phyloP scores from a whole-genome alignment of 2,797 vertebrate genomes.

The Tenualosa thibaudeaui region DNA sequence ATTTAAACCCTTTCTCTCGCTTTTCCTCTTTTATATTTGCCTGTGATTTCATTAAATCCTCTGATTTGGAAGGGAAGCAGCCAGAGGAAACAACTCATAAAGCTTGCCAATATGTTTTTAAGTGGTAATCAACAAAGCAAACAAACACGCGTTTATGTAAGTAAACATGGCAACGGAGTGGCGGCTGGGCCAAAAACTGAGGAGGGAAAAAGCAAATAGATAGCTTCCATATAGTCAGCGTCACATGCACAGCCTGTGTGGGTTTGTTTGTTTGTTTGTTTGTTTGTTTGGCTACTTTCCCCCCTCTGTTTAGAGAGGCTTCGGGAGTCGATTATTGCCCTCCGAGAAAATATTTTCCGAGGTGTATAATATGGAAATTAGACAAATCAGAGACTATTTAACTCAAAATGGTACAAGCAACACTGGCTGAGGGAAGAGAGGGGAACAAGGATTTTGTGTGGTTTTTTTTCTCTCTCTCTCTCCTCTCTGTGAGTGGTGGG shows the following conservation, averaged over 20 bases:
- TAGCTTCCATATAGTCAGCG: conserved; percentile 64
- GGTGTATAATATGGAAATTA: conserved; percentile 36
- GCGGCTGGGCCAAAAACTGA: conserved; percentile 59
- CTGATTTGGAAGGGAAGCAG: conserved; percentile 22
- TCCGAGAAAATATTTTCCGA: conserved; percentile 39
- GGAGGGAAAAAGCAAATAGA: conserved; percentile 58
- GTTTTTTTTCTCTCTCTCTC: neutral
- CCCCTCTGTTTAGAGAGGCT: conserved; percentile 58
- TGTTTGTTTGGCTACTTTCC: conserved; percentile 62
- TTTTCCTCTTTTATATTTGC: conserved; percentile 15
- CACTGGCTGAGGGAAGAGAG: conserved; percentile 8
- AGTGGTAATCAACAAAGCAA: conserved; percentile 55
- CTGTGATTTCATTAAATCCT: conserved; percentile 25
- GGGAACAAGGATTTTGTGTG: conserved; percentile 9
- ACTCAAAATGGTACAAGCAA: conserved; percentile 24
- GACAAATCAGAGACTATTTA: conserved; percentile 26
- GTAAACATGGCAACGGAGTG: conserved; percentile 56
- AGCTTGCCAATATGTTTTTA: conserved; percentile 51
- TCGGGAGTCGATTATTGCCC: conserved; percentile 66
- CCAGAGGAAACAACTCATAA: conserved; percentile 30
- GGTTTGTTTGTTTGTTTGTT: conserved; percentile 69
- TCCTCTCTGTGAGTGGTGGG: conserved; percentile 48
- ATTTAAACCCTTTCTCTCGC: neutral
- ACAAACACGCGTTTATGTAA: conserved; percentile 63
- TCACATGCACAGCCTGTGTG: conserved; percentile 42